Percentiles rank a stretch among this genome's conserved stretches.
Evolutionary conservation across 2,888 invertebrate genomes (phyloP).

Genomic region (Callyntrura guangdongensis): DNA sequence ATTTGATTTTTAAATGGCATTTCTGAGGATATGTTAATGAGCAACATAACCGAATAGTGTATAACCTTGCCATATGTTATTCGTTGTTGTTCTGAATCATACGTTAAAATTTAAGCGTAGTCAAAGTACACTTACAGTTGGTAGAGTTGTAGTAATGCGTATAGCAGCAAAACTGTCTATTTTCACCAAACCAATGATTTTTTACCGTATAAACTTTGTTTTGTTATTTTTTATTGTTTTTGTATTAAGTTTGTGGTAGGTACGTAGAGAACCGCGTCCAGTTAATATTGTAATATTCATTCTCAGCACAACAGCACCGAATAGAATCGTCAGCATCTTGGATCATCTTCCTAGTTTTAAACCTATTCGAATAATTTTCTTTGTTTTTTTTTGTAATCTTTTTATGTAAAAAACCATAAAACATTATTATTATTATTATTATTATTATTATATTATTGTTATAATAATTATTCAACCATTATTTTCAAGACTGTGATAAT

Average conservation of each 20-base stretch:
- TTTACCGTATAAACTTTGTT: constrained; percentile 28
- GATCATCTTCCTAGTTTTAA: constrained; percentile 60
- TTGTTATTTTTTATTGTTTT: constrained; percentile 29
- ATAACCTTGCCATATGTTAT: too few relatives aligned
- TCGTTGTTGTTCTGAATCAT: too few relatives aligned
- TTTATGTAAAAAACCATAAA: constrained; percentile 64
- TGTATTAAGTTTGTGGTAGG: neutral
- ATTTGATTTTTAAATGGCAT: neutral
- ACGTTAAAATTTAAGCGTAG: too few relatives aligned
- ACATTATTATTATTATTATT: constrained; percentile 39
- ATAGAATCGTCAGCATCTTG: constrained; percentile 64
- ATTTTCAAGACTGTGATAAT: constrained; percentile 83
- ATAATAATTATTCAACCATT: constrained; percentile 74
- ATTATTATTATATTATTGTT: constrained; percentile 48
- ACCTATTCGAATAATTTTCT: constrained; percentile 36
- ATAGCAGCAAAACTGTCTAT: constrained; percentile 7
- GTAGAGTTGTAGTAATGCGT: neutral
- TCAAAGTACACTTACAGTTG: too few relatives aligned
- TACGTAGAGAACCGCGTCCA: neutral
- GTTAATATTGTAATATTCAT: constrained; percentile 51
- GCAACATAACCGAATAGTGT: too few relatives aligned
- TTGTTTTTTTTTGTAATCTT: constrained; percentile 68
- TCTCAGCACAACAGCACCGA: constrained; percentile 68
- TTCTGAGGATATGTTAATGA: too few relatives aligned
- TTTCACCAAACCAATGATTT: constrained; percentile 30